Evolutionary conservation across 1,140 invertebrate species (phyloP), one percentile per base, ranked within the genome.

Genomic region (Caenorhabditis inopinata): DNA sequence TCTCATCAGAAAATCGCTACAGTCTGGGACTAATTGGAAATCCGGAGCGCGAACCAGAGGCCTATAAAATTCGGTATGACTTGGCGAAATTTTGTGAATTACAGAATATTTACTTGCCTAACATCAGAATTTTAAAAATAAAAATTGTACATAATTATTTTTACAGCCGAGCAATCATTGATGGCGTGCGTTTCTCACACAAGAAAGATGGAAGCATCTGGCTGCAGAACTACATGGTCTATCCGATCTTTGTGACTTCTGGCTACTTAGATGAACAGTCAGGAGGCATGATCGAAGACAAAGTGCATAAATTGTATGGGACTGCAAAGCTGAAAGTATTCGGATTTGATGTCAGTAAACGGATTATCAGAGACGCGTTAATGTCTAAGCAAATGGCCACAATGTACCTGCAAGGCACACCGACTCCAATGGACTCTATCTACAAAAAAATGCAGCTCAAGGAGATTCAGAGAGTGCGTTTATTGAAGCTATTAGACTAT

Each of bases 151-250:
- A n/a, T n/a, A n/a, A n/a, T n/a, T n/a, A n/a, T n/a, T n/a, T n/a
- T 53, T 79, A 45, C 21, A 79, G 77, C 2, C 18, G 25, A 18
- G 23, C 27, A 21, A 76, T 81, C 12, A 32, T 76, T 29, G 47
- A 62, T 11, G 79, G 79, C 25, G 25, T 76, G n/a, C 47, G 74
- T 0, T 48, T 81, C 6, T 81, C 79, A 0, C 35, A 25, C 23
- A 81, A 81, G 18, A 32, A 45, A 18, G 53, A 81, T 47, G 49
- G 53, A 46, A 48, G 47, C 18, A 53, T 81, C 14, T 81, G 79
- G 79, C 25, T 62, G 25, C 46, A 74, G 29, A 74, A 74, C 46
- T 25, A 49, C 35, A 35, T 38, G 29, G 47, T 21, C 0, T 16
- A 23, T 32, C 49, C 48, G 12, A 23, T 81, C 25, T 81, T 45